phyloP scores from a whole-genome alignment of 2,888 invertebrate species.

The Mantis religiosa region DNA sequence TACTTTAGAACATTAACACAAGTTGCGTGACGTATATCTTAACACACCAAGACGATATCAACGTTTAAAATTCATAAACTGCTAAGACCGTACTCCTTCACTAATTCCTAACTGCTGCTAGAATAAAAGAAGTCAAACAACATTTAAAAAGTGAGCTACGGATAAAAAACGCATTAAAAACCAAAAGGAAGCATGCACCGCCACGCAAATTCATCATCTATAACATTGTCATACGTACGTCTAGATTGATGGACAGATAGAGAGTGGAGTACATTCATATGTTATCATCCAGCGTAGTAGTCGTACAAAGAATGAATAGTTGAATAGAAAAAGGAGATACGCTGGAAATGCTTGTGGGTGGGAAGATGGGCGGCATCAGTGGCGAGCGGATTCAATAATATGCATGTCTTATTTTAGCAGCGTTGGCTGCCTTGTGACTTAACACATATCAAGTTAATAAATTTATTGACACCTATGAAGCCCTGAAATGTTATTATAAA shows the following conservation, averaged over 20 bases:
- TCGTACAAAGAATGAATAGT: slow-evolving; percentile 6
- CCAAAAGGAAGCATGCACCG: neutral
- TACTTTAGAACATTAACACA: neutral
- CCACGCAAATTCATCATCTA: slow-evolving; percentile 12
- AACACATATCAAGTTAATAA: too few species aligned
- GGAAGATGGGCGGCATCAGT: neutral
- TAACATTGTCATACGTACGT: slow-evolving; percentile 12
- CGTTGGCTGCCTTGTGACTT: too few species aligned
- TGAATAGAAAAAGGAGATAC: neutral
- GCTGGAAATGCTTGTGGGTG: neutral
- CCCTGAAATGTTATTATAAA: too few species aligned
- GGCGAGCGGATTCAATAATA: too few species aligned
- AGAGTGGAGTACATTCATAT: slow-evolving; percentile 1
- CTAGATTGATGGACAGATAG: slow-evolving; percentile 16
- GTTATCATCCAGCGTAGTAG: neutral
- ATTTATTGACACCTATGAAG: too few species aligned
- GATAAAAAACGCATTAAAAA: neutral
- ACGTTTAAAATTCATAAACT: neutral
- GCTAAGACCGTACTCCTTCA: neutral
- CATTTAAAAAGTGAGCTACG: neutral
- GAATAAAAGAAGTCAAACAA: neutral
- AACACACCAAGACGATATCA: neutral
- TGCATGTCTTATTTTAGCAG: too few species aligned
- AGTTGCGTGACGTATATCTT: neutral
- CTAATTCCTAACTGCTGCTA: neutral